Conservation (phyloP, 2,888 invertebrate genomes). For the Fabriciana adippe region DNA sequence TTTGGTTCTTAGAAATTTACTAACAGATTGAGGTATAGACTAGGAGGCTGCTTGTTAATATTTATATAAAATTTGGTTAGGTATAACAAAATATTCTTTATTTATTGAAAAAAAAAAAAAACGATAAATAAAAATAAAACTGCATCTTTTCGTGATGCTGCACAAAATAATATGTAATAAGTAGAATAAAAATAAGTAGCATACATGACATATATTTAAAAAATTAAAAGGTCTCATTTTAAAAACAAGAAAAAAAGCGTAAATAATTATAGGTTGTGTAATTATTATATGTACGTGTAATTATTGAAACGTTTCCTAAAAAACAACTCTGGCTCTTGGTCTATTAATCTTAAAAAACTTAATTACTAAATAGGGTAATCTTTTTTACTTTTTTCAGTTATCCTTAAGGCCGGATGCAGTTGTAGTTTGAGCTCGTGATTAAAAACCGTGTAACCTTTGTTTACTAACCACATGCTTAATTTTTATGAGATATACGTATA, state of each 20-base stretch:
- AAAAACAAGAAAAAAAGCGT: too few relatives aligned
- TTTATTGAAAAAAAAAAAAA: neutral
- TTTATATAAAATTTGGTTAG: neutral
- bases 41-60: slow-evolving; percentile 1
- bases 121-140: neutral
- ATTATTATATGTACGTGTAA: too few relatives aligned
- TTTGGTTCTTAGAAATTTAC: slow-evolving; percentile 39
- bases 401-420: slow-evolving; percentile 30
- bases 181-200: too few relatives aligned
- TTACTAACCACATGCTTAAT: slow-evolving; percentile 49
- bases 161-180: too few relatives aligned
- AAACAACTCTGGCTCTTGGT: neutral
- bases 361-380: slow-evolving; percentile 14
- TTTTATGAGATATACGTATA: slow-evolving; percentile 39
- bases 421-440: slow-evolving; percentile 42
- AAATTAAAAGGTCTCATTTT: too few relatives aligned
- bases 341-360: slow-evolving; percentile 13
- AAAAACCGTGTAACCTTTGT: slow-evolving; percentile 62
- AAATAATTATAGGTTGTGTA: too few relatives aligned
- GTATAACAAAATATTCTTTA: neutral
- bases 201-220: too few relatives aligned
- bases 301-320: neutral
- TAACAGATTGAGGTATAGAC: slow-evolving; percentile 25
- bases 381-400: slow-evolving; percentile 17
- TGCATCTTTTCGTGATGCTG: neutral